Conservation (phyloP, 2,113 vertebrate genomes). For the Lonchura striata region DNA sequence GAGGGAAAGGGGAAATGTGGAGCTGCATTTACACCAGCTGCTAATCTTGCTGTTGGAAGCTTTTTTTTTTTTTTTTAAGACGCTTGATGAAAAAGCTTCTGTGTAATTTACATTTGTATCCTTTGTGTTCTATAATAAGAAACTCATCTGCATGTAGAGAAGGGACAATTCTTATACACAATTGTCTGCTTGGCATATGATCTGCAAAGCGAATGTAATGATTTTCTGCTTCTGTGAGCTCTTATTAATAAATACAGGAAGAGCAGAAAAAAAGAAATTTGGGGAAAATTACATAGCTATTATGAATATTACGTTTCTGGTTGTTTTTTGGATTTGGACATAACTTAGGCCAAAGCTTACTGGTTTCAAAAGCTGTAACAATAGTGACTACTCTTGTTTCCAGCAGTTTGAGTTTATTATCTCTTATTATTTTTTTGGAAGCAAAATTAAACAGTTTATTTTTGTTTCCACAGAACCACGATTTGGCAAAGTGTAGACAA, state of each 20-base stretch:
- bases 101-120: not conserved
- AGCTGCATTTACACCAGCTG: not conserved
- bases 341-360: not conserved
- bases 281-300: not conserved
- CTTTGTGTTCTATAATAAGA: not conserved
- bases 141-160: not conserved
- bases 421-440: conserved; percentile 3
- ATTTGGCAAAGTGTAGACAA: not conserved
- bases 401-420: conserved; percentile 12
- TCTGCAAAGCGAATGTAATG: not conserved
- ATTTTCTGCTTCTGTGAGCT: not conserved
- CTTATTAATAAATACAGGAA: not conserved
- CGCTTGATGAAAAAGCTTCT: not conserved
- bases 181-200: not conserved
- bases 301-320: not conserved
- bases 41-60: not conserved
- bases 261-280: not conserved
- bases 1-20: not conserved
- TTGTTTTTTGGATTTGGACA: not conserved
- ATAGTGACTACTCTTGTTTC: not conserved
- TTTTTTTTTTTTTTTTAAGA: not conserved
- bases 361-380: not conserved
- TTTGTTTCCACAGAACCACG: not conserved
- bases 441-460: conserved; percentile 38
- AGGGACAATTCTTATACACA: not conserved